Base-by-base conservation (phyloP, 2,888 invertebrate species). In the Cosmia pyralina region DNA sequence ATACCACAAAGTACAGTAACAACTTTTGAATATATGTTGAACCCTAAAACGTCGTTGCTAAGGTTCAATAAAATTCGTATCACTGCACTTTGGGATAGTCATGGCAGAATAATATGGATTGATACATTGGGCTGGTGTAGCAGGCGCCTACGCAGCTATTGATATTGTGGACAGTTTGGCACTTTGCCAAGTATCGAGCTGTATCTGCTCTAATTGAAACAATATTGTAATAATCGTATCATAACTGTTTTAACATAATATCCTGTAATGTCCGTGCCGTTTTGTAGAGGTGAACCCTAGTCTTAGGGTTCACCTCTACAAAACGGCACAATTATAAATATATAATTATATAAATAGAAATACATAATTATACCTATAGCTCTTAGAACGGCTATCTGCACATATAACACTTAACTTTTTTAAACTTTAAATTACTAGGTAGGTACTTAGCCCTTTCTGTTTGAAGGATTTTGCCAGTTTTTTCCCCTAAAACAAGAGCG, bases 101-200 rank as follows among this genome's bases (percentile, higher is more conserved):
- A 38, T 15, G 58, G 28, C 4, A 46, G n/a, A 58, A 38, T 53
- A 58, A 38, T 53, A 15, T 68, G 38, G 19, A 55, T 57, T 52
- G 41, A 46, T 57, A 55, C 44, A 59, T 19, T 44, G 17, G 52
- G 11, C 34, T 62, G 62, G 13, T 70, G 44, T 59, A 70, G 67
- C 13, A 38, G 81, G 65, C 74, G 82, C 82, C 67, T 69, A 74
- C 73, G 74, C 82, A 81, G 13, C 13, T 52, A 62, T 52, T 65
- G 69, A 66, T 73, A 73, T 53, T 59, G 41, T 57, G 65, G 69
- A 69, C 59, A 66, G 55, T 77, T 81, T 73, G 81, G 81, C 68
- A 63, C 15, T 59, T 6, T 34, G 68, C 78, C 78, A 77, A 62
- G 19, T 38, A 68, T 67, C 53, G 58, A 68, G 44, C 53, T 52